Evolutionary conservation across 2,797 vertebrate genomes (phyloP).

Genomic region (Catamblyrhynchus diadema): DNA sequence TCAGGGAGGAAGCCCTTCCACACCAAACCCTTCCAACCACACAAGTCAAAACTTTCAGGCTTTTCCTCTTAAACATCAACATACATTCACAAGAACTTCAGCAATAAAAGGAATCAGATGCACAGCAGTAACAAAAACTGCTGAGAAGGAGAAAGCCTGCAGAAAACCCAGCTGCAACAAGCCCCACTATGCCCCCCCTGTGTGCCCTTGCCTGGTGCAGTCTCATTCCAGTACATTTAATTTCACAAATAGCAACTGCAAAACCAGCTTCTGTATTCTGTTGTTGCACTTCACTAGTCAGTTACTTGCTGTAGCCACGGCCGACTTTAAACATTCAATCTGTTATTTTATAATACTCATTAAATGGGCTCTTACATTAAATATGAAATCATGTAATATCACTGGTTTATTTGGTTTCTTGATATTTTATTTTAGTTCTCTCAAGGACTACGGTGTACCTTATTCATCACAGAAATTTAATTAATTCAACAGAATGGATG

Average conservation of each 20-base stretch:
- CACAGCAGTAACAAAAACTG: background rate
- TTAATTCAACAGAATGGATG: background rate
- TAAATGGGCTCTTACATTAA: background rate
- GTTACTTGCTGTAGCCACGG: background rate
- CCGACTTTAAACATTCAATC: background rate
- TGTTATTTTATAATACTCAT: background rate
- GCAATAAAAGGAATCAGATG: background rate
- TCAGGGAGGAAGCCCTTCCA: background rate
- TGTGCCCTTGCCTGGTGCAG: background rate
- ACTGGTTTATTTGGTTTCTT: background rate
- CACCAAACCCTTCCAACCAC: background rate
- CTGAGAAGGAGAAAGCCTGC: background rate
- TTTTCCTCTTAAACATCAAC: background rate
- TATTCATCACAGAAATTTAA: background rate
- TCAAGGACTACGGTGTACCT: background rate
- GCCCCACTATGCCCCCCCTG: background rate
- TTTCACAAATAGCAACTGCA: background rate
- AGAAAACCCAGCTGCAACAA: background rate
- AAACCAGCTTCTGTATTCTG: background rate
- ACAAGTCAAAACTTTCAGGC: background rate
- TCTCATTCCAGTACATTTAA: background rate
- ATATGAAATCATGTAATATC: background rate
- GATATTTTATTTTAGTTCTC: background rate
- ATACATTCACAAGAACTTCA: background rate
- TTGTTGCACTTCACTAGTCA: background rate